Base-by-base conservation (phyloP, 2,797 vertebrate species). In the Megalops cyprinoides region DNA sequence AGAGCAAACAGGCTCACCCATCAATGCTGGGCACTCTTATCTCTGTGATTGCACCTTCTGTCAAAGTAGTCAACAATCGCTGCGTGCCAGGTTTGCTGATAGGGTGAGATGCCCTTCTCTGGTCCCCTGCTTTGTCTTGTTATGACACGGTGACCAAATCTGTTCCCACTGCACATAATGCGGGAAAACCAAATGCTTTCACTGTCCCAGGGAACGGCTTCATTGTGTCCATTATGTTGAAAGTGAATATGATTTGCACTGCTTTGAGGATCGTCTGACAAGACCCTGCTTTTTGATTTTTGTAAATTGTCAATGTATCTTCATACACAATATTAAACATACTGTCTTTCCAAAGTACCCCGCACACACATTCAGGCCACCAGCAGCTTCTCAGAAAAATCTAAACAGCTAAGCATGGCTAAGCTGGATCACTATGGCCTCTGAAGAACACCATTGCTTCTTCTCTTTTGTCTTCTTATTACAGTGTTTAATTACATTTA, bases 61-160 rank as follows among this genome's bases (percentile, higher is more conserved):
- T 71, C 67, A 71, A 71, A 71, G 67, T 71, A 71, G 67, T 71
- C 67, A 71, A 71, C 67, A 71, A 71, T 71, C 67, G 42, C 67
- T 71, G 67, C 67, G 23, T 71, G 67, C 67, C 67, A 71, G 67
- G 67, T 44, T 71, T 71, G 67, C 5, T 71, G 67, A 71, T 71
- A 42, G 67, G 67, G 67, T 44, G 20, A 42, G 67, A 71, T 71
- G 67, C 67, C 67, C 67, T 71, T 71, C 67, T 44, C 18, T 71
- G 67, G 39, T 23, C 67, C 25, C 37, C 67, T 44, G 20, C 20
- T 71, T 44, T 69, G 65, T 69, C 65, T 44, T 71, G 67, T n/a
- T 44, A 71, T 71, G 67, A 71, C 67, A 71, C 67, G 44, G 37
- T 44, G 67, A 44, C 67, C 39, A 44, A 18, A n/a, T 44, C 37